A percentile compares a stretch with the other conserved stretches of the same genome.
phyloP scores from a whole-genome alignment of 2,797 vertebrate species.

The Myripristis jacobus region DNA sequence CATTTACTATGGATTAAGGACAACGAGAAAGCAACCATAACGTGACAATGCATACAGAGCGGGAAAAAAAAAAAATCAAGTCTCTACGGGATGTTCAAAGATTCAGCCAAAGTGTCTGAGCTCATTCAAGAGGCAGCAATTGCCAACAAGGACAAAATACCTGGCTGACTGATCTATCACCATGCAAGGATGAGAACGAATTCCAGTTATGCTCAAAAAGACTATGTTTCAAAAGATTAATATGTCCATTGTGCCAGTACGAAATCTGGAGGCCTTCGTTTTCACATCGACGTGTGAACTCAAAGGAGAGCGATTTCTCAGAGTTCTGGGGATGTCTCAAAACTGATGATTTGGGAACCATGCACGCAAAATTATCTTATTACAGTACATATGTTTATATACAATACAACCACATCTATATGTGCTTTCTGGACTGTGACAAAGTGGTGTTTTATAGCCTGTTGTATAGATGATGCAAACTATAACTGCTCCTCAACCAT shows the following conservation, averaged over 20 bases:
- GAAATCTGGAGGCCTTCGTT: constrained; percentile 91
- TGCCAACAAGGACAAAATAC: constrained; percentile 82
- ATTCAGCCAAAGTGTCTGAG: constrained; percentile 91
- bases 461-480: constrained; percentile 99
- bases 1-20: constrained; percentile 85
- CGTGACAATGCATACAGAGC: constrained; percentile 33
- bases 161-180: constrained; percentile 79
- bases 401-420: constrained; percentile 99
- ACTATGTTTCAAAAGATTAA: constrained; percentile 85
- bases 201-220: constrained; percentile 86
- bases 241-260: constrained; percentile 89
- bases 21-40: constrained; percentile 75
- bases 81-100: constrained; percentile 83
- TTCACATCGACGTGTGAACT: constrained; percentile 86
- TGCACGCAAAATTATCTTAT: constrained; percentile 99
- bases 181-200: constrained; percentile 80
- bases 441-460: constrained; percentile 99
- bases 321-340: constrained; percentile 83
- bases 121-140: constrained; percentile 82
- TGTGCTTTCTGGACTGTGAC: constrained; percentile 99
- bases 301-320: constrained; percentile 88
- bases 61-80: constrained; percentile 80
- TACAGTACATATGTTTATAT: constrained; percentile 99
- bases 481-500: constrained; percentile 97
- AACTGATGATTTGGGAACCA: constrained; percentile 90